A percentile compares a stretch with the other conserved stretches of the same genome.
Conservation (phyloP, 2,888 invertebrate species). For the Pandemis cinnamomeana region DNA sequence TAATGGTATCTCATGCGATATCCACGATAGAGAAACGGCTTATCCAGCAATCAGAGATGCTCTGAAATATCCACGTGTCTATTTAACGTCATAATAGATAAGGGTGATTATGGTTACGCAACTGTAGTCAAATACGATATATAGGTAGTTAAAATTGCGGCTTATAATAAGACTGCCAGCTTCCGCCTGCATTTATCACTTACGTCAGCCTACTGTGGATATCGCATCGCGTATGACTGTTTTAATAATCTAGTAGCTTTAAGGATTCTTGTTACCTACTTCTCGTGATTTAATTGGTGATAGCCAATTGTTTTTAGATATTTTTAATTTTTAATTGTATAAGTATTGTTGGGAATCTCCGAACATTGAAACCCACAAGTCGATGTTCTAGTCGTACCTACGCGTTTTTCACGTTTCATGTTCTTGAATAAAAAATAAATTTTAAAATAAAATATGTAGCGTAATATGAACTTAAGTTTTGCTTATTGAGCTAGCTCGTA, state of each 20-base stretch:
- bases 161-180: not conserved
- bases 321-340: conserved; percentile 27
- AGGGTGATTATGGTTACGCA: not conserved
- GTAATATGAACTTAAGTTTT: conserved; percentile 21
- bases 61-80: not conserved
- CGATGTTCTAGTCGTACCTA: conserved; percentile 40
- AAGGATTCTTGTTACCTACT: conserved; percentile 42
- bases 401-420: conserved; percentile 33
- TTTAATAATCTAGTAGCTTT: conserved; percentile 35
- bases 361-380: conserved; percentile 30
- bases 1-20: conserved; percentile 48
- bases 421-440: conserved; percentile 19
- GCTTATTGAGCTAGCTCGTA: conserved; percentile 19
- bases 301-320: conserved; percentile 34
- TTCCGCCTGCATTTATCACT: not conserved
- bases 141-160: not conserved
- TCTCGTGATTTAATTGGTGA: conserved; percentile 40
- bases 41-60: not conserved
- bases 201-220: conserved; percentile 23
- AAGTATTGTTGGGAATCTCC: conserved; percentile 37
- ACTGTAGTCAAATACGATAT: not conserved
- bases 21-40: conserved; percentile 45
- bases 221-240: conserved; percentile 32
- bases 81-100: conserved; percentile 5
- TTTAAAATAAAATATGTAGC: conserved; percentile 15